Conservation (phyloP, 2,797 vertebrate species). For the Intellagama lesueurii region DNA sequence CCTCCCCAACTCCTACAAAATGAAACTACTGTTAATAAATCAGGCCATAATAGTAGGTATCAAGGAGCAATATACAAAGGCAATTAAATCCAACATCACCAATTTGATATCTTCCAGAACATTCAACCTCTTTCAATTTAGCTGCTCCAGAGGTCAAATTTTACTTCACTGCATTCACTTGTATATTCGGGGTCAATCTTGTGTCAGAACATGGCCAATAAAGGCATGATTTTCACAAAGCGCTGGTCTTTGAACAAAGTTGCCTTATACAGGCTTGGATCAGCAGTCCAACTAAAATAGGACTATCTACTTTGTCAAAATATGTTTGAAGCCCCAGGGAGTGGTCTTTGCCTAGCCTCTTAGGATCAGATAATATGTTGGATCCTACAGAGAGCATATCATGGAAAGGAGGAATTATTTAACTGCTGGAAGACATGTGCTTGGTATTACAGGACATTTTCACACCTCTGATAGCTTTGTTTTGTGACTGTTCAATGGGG, state of each 20-base stretch:
- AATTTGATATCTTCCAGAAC: conserved; percentile 18
- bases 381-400: neutral
- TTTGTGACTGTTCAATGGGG: too few species aligned
- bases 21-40: conserved; percentile 36
- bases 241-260: neutral
- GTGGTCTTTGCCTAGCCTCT: neutral
- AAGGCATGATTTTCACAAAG: conserved; percentile 30
- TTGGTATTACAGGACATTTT: too few species aligned
- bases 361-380: neutral
- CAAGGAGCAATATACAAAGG: conserved; percentile 33
- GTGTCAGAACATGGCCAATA: neutral
- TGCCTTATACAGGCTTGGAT: neutral
- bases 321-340: neutral
- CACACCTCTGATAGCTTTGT: too few species aligned
- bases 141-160: conserved; percentile 21
- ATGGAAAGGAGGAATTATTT: neutral
- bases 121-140: neutral
- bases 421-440: too few species aligned
- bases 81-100: conserved; percentile 22
- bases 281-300: neutral
- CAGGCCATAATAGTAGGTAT: conserved; percentile 37
- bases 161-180: conserved; percentile 31
- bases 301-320: neutral
- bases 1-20: conserved; percentile 1
- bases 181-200: neutral